Percentiles rank a stretch among this genome's conserved stretches.
These are phyloP conservation scores for Mus caroli DNA, from an alignment of 2,797 vertebrate species.

Conservation along the genomic window DNA sequence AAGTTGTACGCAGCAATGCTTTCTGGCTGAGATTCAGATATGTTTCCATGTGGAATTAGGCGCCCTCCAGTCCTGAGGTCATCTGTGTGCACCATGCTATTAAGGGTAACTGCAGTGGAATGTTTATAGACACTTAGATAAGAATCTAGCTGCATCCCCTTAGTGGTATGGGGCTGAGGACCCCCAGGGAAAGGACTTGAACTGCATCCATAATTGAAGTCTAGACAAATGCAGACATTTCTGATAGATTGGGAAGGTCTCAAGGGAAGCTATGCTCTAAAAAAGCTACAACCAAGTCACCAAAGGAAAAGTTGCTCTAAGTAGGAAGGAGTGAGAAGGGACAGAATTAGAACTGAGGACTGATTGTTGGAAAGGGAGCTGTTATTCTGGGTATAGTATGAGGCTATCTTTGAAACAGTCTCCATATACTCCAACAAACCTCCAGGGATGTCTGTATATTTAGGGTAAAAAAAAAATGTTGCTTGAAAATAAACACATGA, in stretches of 20 bases:
- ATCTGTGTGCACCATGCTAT: constrained; percentile 74
- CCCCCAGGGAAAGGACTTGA: constrained; percentile 80
- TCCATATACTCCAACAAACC: constrained; percentile 7
- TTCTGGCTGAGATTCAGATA: constrained; percentile 72
- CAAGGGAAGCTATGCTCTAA: constrained; percentile 74
- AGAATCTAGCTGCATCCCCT: constrained; percentile 79
- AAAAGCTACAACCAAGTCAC: constrained; percentile 57
- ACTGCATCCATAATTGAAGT: constrained; percentile 78
- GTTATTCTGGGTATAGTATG: constrained; percentile 68
- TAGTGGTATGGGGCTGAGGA: constrained; percentile 70
- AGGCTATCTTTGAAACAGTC: constrained; percentile 57
- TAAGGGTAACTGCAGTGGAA: constrained; percentile 78
- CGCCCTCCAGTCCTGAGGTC: constrained; percentile 73
- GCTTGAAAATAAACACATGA: constrained; percentile 28
- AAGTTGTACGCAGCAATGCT: neutral
- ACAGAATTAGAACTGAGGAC: constrained; percentile 54
- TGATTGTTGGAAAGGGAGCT: constrained; percentile 37
- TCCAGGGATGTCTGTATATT: constrained; percentile 3
- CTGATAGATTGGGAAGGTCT: constrained; percentile 71
- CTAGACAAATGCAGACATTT: constrained; percentile 82
- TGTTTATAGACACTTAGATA: constrained; percentile 80
- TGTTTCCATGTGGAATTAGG: constrained; percentile 66
- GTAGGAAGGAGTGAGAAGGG: constrained; percentile 53
- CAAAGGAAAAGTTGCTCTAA: constrained; percentile 70
- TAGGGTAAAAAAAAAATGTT: constrained; percentile 12